These are phyloP conservation scores for Euura saliciscinereae DNA, from an alignment of 1,140 invertebrate genomes.

Conservation along the genomic window DNA sequence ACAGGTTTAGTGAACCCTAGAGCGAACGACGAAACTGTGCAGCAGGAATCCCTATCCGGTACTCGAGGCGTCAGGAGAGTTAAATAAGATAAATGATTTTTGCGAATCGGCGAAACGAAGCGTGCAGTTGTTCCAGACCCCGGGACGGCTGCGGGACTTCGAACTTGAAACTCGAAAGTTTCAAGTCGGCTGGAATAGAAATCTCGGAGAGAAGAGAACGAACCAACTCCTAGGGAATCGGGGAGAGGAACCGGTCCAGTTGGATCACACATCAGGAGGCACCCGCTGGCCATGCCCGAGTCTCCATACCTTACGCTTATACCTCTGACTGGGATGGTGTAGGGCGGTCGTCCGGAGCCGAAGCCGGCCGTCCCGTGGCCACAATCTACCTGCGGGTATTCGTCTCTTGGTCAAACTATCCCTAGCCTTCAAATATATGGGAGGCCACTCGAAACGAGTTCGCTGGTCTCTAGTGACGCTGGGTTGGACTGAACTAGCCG, in stretches of 20 bases:
- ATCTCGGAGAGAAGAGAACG: no score
- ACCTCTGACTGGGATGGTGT: background rate
- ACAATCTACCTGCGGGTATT: background rate
- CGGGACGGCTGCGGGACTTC: background rate
- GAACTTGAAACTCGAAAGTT: background rate
- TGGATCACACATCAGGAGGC: conserved; percentile 28
- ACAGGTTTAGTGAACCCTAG: conserved; percentile 7
- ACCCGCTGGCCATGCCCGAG: conserved; percentile 24
- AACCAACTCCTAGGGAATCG: conserved; percentile 33
- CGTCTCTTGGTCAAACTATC: background rate
- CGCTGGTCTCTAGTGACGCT: background rate
- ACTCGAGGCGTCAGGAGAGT: background rate
- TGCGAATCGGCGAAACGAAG: conserved; percentile 1
- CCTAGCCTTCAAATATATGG: background rate
- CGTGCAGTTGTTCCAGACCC: background rate
- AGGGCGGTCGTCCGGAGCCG: background rate
- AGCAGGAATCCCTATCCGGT: no score
- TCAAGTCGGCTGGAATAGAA: no score
- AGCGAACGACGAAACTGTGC: background rate
- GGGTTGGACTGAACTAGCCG: no score
- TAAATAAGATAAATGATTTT: background rate
- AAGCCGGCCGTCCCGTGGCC: background rate
- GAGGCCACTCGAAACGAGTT: background rate
- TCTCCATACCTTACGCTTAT: no score
- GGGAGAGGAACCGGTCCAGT: conserved; percentile 32